Evolutionary conservation across 2,797 vertebrate genomes (phyloP), one percentile per base, ranked within the genome.

Genomic region (Catharus ustulatus): DNA sequence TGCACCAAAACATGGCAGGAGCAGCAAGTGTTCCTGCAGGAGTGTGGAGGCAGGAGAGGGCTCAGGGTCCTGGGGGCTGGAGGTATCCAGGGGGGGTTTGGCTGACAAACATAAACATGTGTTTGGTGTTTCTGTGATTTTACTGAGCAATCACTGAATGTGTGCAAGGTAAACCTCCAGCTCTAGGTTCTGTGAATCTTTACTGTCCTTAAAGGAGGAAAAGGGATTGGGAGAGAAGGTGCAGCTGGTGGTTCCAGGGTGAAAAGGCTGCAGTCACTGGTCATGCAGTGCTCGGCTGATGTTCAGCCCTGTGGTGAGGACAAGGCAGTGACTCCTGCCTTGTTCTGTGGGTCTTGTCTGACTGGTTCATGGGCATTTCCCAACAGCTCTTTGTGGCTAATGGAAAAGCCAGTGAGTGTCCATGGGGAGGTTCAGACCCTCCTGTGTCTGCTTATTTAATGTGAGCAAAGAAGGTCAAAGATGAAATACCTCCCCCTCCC

Each of bases 401-500:
- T 11, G 34, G 82, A 36, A 49, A 84, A 77, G 26, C 13, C 42
- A 48, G 34, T 0, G 0, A 24, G 16, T 46, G 69, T 27, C n/a
- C 15, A 6, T 0, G 5, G 32, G 69, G 77, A 43, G 66, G 21
- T 19, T 84, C 63, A 36, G 61, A 74, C 54, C 29, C 22, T 73
- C 26, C 32, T 0, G 0, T 52, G 19, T 52, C 15, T 40, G 30
- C 7, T 66, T 84, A 57, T 45, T 89, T 69, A 69, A 76, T 21
- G 79, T 17, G 34, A 89, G 29, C 13, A 43, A 92, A 51, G 46
- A 82, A 88, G 89, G 80, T 59, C 87, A 88, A 29, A 85, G 42
- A 61, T 48, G 57, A 67, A 55, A 17, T 15, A 74, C 30, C 12
- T 46, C 10, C 34, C 30, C 24, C n/a, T 73, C 24, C n/a, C 29